Conservation (phyloP, 2,888 invertebrate species). For the Amblyjoppa proteus region DNA sequence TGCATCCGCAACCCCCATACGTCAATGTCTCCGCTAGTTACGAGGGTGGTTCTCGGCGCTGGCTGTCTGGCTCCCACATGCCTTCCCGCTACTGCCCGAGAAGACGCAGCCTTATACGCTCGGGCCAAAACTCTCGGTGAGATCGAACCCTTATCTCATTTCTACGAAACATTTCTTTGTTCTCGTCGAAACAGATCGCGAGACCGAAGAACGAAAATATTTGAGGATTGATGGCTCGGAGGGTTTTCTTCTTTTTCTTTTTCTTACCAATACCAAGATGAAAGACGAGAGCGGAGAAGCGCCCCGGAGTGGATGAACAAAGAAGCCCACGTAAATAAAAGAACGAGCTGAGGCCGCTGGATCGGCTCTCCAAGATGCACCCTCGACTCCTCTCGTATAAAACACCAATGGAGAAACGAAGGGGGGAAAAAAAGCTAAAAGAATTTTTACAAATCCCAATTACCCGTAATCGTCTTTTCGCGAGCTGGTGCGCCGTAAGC, state of each 20-base stretch:
- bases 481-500: constrained; percentile 74
- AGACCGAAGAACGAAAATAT: constrained; percentile 58
- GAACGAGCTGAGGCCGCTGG: constrained; percentile 7
- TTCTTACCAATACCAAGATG: constrained; percentile 22
- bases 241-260: constrained; percentile 16
- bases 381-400: constrained; percentile 11
- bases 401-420: neutral
- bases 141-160: constrained; percentile 58
- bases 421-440: constrained; percentile 26
- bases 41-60: constrained; percentile 50
- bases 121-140: constrained; percentile 44
- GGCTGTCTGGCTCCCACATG: constrained; percentile 21
- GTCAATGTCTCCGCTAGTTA: constrained; percentile 68
- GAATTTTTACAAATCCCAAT: constrained; percentile 73
- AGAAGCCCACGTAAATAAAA: constrained; percentile 30
- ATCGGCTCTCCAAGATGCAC: constrained; percentile 18
- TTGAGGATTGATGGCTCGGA: constrained; percentile 45
- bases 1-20: constrained; percentile 67
- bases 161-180: constrained; percentile 58
- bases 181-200: constrained; percentile 16
- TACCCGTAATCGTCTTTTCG: constrained; percentile 76
- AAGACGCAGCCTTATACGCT: constrained; percentile 14
- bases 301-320: constrained; percentile 38
- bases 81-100: neutral
- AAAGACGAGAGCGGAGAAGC: constrained; percentile 16